Base-by-base conservation (phyloP, 2,113 vertebrate species). In the Stigmatopora argus region DNA sequence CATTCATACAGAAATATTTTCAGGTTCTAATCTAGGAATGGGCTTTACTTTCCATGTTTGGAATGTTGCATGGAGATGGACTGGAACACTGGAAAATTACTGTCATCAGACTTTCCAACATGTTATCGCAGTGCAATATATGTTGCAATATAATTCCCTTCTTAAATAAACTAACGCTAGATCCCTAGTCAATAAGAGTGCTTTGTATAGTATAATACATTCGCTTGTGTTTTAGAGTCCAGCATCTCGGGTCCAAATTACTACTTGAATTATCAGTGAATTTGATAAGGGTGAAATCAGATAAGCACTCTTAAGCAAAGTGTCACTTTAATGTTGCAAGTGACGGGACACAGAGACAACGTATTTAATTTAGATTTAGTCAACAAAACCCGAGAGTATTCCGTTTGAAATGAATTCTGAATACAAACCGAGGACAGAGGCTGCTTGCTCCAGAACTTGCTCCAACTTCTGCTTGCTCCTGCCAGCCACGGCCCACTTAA, bases 401-500 rank as follows among this genome's bases (percentile, higher is more conserved):
- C 3, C 3, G 19, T 9, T 15, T 13, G 7, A 14, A 17, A 56
- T 8, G 2, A 4, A 15, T 19, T 6, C 31, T 41, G 31, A 17
- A 55, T 68, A 83, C 91, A 77, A 90, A 97, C 95, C 83, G 68
- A 98, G 90, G 23, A 82, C 84, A 69, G 55, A 72, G 0, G 93
- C 91, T 21, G 92, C 92, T 82, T 87, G 84, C 64, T 93, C 90
- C 82, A 98, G 77, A 85, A 92, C 91, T 48, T 86, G 90, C 79
- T 90, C 91, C 89, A 98, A 93, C 82, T 92, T 95, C 78, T 91
- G 88, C 59, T 77, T 87, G 84, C 74, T 94, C 65, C 96, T 89
- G 58, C 95, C 96, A 1, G 95, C 96, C 62, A 97, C 89, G 21
- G 96, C 95, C 95, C 95, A 96, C 38, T 86, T 89, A 79, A 94